These are phyloP conservation scores for Anisognathus igniventris DNA, from an alignment of 2,797 vertebrate species.

Conservation along the genomic window DNA sequence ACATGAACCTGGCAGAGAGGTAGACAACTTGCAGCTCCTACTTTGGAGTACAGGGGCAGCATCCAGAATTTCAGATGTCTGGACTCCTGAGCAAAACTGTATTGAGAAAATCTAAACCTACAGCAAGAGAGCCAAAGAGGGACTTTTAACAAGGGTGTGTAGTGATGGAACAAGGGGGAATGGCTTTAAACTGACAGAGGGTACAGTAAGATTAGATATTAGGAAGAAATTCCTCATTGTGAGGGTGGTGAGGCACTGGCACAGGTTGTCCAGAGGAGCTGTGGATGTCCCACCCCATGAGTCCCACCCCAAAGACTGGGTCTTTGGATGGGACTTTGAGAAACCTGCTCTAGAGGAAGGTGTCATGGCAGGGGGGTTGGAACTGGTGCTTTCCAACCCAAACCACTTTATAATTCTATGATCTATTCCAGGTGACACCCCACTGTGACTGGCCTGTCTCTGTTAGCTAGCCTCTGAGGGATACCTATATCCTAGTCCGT, in stretches of 20 bases:
- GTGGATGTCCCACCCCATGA: background rate
- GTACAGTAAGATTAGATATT: background rate
- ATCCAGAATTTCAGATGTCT: background rate
- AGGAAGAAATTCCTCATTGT: background rate
- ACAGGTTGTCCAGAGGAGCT: background rate
- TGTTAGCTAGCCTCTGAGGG: background rate
- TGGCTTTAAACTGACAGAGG: background rate
- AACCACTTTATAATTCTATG: background rate
- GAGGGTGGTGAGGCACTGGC: background rate
- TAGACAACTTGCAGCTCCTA: background rate
- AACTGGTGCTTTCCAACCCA: background rate
- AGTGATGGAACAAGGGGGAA: background rate
- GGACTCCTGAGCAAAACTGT: background rate
- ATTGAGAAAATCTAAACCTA: background rate
- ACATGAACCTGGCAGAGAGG: background rate
- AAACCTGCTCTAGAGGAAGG: background rate
- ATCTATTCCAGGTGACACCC: background rate
- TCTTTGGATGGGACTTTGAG: background rate
- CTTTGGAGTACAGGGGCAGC: background rate
- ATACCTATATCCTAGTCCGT: background rate
- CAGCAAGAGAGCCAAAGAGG: background rate
- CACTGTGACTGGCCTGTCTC: background rate
- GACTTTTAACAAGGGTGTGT: background rate
- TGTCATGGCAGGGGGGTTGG: background rate
- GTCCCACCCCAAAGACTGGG: background rate